These are phyloP conservation scores for silkworm (Bombyx mori) DNA, from an alignment of 1,140 invertebrate species.

Conservation along the genomic window ASM3026992v2 NC_085127.1:3491001-3491500, in stretches of 20 bases:
- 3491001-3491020: conserved; percentile 10
- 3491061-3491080: conserved; percentile 8
- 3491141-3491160: conserved; percentile 11
- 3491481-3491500: conserved; percentile 25
- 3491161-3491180: conserved; percentile 25
- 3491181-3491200: conserved; percentile 15
- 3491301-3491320: conserved; percentile 19
- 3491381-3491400: conserved; percentile 7
- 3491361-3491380: conserved; percentile 13
- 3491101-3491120: conserved; percentile 13
- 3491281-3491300: conserved; percentile 11
- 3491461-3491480: conserved; percentile 20
- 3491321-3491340: conserved; percentile 11
- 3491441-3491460: conserved; percentile 21
- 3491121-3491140: conserved; percentile 19
- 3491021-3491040: conserved; percentile 16
- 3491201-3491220: conserved; percentile 21
- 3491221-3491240: conserved; percentile 18
- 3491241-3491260: conserved; percentile 17
- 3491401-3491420: neutral
- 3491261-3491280: conserved; percentile 12
- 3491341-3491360: conserved; percentile 8
- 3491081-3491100: conserved; percentile 14
- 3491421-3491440: conserved; percentile 4
- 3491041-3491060: conserved; percentile 10